phyloP scores from a whole-genome alignment of 2,888 invertebrate genomes.

The Ophioninae sp. region DNA sequence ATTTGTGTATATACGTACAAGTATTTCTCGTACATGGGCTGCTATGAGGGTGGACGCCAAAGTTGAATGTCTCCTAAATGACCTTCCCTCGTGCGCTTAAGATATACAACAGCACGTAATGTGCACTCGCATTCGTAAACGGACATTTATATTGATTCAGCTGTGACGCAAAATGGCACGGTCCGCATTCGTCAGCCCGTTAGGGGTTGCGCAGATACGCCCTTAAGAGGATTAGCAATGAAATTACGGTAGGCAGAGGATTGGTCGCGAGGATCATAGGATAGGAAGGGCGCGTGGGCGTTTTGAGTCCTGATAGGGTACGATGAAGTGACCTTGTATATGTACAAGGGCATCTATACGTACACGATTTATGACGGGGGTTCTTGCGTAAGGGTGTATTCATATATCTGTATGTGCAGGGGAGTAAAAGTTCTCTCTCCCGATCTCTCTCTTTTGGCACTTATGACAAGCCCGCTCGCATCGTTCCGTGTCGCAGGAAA shows the following conservation, averaged over 20 bases:
- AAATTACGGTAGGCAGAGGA: conserved; percentile 16
- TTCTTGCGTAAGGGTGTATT: conserved; percentile 5
- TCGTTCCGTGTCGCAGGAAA: conserved; percentile 68
- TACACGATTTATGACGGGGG: conserved; percentile 36
- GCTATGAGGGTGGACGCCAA: not conserved
- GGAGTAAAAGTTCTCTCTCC: conserved; percentile 20
- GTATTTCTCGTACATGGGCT: not conserved
- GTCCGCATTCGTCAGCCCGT: not conserved
- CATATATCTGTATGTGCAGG: not conserved
- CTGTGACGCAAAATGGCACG: conserved; percentile 12
- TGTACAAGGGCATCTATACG: not conserved
- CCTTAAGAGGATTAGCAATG: conserved; percentile 8
- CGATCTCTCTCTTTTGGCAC: not conserved
- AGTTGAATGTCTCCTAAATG: not conserved
- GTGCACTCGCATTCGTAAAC: not conserved
- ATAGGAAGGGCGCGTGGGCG: conserved; percentile 37
- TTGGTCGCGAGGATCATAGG: conserved; percentile 10
- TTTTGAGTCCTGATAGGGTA: conserved; percentile 15
- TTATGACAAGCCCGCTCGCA: conserved; percentile 56
- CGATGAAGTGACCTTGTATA: conserved; percentile 22
- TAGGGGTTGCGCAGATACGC: not conserved
- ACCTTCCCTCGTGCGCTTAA: not conserved
- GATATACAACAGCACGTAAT: conserved; percentile 34
- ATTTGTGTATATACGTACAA: not conserved
- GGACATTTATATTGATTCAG: conserved; percentile 13